Conservation (phyloP, 2,113 vertebrate genomes). For the Irena cyanogastra region DNA sequence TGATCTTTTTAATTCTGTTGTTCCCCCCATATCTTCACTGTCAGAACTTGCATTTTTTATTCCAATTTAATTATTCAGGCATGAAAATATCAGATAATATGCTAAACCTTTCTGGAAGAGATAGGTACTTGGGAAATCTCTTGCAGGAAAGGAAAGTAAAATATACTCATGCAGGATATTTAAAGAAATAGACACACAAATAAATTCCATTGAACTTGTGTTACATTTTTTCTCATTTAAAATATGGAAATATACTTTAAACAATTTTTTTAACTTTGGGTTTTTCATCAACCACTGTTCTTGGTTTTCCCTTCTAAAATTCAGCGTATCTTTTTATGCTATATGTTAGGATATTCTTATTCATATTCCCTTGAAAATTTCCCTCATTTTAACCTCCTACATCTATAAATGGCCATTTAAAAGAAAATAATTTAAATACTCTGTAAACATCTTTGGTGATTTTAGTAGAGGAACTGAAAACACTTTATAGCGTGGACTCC, state of each 20-base stretch:
- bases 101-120: conserved; percentile 1
- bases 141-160: neutral
- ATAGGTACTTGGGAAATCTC: neutral
- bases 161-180: neutral
- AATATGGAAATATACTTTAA: neutral
- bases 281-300: neutral
- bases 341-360: neutral
- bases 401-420: neutral
- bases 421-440: neutral
- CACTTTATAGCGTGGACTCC: neutral
- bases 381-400: neutral
- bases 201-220: neutral
- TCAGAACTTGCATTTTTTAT: conserved; percentile 9
- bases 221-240: neutral
- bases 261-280: neutral
- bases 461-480: neutral
- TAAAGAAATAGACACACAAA: neutral
- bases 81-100: conserved; percentile 1
- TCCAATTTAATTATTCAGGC: neutral
- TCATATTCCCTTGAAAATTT: neutral
- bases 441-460: neutral
- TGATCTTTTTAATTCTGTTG: neutral
- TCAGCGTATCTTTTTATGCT: neutral
- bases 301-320: neutral
- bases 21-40: neutral